A percentile compares a stretch with the other conserved stretches of the same genome.
Conservation (phyloP, 2,797 vertebrate genomes). For the Pantherophis alleghaniensis region DNA sequence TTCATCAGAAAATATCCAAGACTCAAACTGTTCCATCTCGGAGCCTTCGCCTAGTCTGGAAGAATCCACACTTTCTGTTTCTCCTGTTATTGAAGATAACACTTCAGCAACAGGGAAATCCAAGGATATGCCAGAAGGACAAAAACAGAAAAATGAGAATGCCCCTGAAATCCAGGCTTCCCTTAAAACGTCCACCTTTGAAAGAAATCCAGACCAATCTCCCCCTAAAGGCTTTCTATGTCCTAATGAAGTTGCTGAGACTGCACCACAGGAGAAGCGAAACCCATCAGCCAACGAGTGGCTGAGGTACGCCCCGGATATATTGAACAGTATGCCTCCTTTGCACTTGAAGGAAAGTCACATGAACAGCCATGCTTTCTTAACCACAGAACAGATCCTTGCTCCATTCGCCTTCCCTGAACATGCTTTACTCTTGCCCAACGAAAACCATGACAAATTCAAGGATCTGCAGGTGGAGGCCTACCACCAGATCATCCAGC, state of each 20-base stretch:
- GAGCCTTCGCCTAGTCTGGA: not conserved
- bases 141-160: constrained; percentile 37
- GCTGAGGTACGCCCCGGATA: constrained; percentile 65
- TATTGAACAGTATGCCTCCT: constrained; percentile 65
- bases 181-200: constrained; percentile 49
- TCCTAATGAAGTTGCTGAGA: constrained; percentile 64
- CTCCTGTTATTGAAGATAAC: constrained; percentile 10
- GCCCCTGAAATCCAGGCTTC: constrained; percentile 48
- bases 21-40: accelerated
- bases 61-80: not conserved
- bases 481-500: constrained; percentile 75
- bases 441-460: constrained; percentile 72
- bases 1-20: not conserved
- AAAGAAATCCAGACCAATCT: constrained; percentile 53
- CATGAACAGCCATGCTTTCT: constrained; percentile 61
- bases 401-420: constrained; percentile 68
- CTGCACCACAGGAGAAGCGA: constrained; percentile 57
- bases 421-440: constrained; percentile 69
- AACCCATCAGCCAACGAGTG: constrained; percentile 56
- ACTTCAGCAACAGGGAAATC: constrained; percentile 3
- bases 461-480: constrained; percentile 72
- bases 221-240: constrained; percentile 62
- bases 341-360: constrained; percentile 72
- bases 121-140: constrained; percentile 16
- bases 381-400: constrained; percentile 67